phyloP scores from a whole-genome alignment of 2,113 vertebrate genomes.

The Dromiciops gliroides region DNA sequence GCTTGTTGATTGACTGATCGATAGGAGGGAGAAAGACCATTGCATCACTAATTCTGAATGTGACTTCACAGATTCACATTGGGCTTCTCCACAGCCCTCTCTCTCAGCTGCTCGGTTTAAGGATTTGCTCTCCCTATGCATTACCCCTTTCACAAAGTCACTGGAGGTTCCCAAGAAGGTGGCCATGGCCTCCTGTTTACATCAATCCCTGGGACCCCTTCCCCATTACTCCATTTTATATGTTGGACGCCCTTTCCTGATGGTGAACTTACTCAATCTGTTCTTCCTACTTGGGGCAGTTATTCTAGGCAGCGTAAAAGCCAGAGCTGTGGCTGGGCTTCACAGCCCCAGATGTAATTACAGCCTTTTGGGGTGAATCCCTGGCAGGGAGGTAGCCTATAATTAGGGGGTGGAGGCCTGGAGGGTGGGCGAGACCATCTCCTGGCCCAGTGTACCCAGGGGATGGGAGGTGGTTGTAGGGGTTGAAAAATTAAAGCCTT shows the following conservation, averaged over 20 bases:
- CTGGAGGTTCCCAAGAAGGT: background rate
- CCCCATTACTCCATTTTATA: background rate
- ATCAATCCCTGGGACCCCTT: background rate
- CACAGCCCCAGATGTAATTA: slow-evolving; percentile 40
- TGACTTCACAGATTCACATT: no score
- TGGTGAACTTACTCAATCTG: background rate
- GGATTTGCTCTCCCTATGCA: background rate
- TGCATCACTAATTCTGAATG: background rate
- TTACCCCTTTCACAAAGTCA: background rate
- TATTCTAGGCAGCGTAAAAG: background rate
- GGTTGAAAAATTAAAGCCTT: slow-evolving; percentile 69
- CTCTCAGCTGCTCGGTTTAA: background rate
- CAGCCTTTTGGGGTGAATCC: slow-evolving; percentile 53
- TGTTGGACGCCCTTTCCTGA: slow-evolving; percentile 17
- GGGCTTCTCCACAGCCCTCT: background rate
- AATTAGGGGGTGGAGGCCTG: slow-evolving; percentile 68
- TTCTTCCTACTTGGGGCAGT: background rate
- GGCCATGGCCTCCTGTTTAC: background rate
- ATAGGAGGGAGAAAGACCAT: background rate
- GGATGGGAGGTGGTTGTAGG: slow-evolving; percentile 74
- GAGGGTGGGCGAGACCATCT: slow-evolving; percentile 52
- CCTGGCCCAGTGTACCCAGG: slow-evolving; percentile 44
- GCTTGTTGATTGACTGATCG: background rate
- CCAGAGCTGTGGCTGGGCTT: background rate
- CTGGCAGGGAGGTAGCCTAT: slow-evolving; percentile 56